Evolutionary conservation across 2,797 vertebrate genomes (phyloP), one percentile per base, ranked within the genome.

Genomic region (Gobionotothen gibberifrons): DNA sequence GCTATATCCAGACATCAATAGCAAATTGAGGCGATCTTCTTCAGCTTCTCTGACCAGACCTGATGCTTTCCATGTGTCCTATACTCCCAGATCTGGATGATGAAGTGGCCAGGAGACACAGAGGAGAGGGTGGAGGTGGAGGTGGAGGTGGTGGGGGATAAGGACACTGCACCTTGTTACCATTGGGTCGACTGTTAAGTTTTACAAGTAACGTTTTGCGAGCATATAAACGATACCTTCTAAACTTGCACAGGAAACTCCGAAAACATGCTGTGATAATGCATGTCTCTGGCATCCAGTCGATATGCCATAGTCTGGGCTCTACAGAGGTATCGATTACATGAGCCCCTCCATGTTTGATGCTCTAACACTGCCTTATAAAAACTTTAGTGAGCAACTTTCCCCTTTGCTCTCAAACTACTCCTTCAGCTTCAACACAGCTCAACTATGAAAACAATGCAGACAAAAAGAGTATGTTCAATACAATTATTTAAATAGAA

Each of bases 131-230:
- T 42, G 48, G 63, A 7, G 59, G 39, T 32, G 54, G 56, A 22
- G 58, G n/a, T 3, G 46, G 19, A 14, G 49, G 16, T 8, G 55
- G 51, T 46, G 68, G n/a, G 26, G 74, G 40, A 51, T 69, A 43
- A 81, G 76, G 77, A 82, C 84, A 74, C 89, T 89, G 89, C 89
- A 92, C 90, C 92, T 93, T 90, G 88, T 93, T 93, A 91, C 91
- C 89, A 86, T 82, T 84, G 93, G 92, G 92, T 92, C 92, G 88
- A 93, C 93, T 89, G 92, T 94, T 93, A 93, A 89, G 17, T 94
- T 95, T 95, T 91, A 95, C 92, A 85, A 91, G 92, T 88, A 81
- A 90, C 92, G 83, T 94, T 95, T 95, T 95, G 94, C 83, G 84
- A 93, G 93, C 90, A 82, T 88, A 93, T 95, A 94, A 95, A 95